Base-by-base conservation (phyloP, 2,888 invertebrate genomes). In the Epinotia ramella region DNA sequence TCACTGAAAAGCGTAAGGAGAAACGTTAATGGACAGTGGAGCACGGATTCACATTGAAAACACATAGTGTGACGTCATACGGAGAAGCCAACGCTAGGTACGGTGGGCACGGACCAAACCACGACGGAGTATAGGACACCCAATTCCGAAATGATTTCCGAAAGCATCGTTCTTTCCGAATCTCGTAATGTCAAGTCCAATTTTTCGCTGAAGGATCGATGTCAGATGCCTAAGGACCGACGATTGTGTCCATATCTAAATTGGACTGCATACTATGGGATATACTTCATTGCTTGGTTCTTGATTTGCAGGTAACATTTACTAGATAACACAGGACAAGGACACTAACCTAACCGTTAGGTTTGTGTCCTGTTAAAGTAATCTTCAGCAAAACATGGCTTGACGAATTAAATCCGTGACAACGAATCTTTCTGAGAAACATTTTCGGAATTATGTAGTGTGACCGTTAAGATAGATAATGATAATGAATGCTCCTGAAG, bases 1-100 rank as follows among this genome's bases (percentile, higher is more conserved):
- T 98, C 98, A 95, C 98, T 98, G 96, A 84, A 96, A 94, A 83
- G 76, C 84, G 83, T 87, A 84, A 88, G 79, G 81, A 65, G 74
- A 73, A 6, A 12, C 16, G 69, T 59, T 76, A 77, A 73, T 56
- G 59, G 65, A 64, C 33, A 18, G 57, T 49, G 56, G 59, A 63
- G 56, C 63, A 77, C 75, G 77, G 71, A 73, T 33, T 46, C 57
- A 71, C 67, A 80, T 59, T 46, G 60, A 71, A 65, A 80, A 73
- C 70, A 68, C 64, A 73, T 60, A 75, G 82, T 80, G 79, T 81
- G 83, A 87, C 86, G 86, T 79, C 78, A 84, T 84, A 87, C 86
- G 83, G 80, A 79, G 78, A 88, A 88, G 88, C 88, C 84, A 86
- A 81, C 83, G 82, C 87, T 86, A 84, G 70, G 79, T 79, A 80